Percentiles rank a stretch among this genome's conserved stretches.
phyloP scores from a whole-genome alignment of 2,888 invertebrate species.

The Lordiphosa fenestrarum region DNA sequence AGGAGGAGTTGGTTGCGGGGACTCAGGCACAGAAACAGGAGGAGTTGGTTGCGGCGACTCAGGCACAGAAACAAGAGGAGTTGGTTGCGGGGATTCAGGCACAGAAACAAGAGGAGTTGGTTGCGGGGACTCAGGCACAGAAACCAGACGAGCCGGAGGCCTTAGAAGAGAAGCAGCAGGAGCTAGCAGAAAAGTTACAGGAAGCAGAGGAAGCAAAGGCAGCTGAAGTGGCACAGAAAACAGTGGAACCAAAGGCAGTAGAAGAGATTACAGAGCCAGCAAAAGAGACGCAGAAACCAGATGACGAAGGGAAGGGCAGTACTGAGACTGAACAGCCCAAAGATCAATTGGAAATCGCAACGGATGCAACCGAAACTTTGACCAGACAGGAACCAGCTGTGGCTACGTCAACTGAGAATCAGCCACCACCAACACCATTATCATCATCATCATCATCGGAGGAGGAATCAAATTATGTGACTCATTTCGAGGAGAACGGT shows the following conservation, averaged over 20 bases:
- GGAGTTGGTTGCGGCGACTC: too few relatives aligned
- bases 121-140: too few relatives aligned
- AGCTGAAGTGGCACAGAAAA: not conserved
- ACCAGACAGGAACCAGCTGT: too few relatives aligned
- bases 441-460: too few relatives aligned
- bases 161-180: not conserved
- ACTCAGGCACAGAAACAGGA: too few relatives aligned
- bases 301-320: not conserved
- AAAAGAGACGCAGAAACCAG: not conserved
- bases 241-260: not conserved
- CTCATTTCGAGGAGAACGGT: constrained; percentile 62
- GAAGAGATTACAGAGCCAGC: not conserved
- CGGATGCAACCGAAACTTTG: too few relatives aligned
- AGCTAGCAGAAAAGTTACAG: not conserved
- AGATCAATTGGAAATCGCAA: too few relatives aligned
- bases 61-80: constrained; percentile 24
- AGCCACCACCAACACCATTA: not conserved
- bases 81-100: constrained; percentile 37
- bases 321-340: not conserved
- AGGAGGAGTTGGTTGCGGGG: too few relatives aligned
- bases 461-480: constrained; percentile 11
- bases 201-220: not conserved
- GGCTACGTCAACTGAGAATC: not conserved
- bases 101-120: not conserved
- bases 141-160: not conserved